Conservation (phyloP, 2,888 invertebrate genomes). For the Apamea crenata region DNA sequence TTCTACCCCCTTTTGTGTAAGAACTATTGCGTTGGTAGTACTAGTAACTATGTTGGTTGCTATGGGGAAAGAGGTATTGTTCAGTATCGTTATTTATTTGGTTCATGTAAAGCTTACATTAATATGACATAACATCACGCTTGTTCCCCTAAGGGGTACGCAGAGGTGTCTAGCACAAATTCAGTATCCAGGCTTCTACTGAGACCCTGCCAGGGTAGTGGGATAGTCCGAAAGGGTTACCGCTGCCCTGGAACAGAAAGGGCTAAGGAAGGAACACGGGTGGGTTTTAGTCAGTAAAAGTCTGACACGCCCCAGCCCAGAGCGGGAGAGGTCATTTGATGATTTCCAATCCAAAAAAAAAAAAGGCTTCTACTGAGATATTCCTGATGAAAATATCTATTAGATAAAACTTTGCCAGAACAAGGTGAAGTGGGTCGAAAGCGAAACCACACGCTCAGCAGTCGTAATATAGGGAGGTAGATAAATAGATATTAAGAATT, state of each 20-base stretch:
- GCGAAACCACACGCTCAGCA: background rate
- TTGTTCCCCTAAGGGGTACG: too few species aligned
- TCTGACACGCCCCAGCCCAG: too few species aligned
- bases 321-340: too few species aligned
- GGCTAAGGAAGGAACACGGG: too few species aligned
- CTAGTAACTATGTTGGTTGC: background rate
- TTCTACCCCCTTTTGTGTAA: conserved; percentile 27
- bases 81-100: background rate
- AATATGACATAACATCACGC: too few species aligned
- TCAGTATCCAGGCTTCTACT: background rate
- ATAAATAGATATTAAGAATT: background rate
- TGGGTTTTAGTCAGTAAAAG: too few species aligned
- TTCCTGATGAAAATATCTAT: background rate
- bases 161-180: background rate
- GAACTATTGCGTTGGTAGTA: conserved; percentile 14
- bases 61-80: conserved; percentile 9
- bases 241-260: too few species aligned
- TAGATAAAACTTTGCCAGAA: background rate
- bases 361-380: background rate
- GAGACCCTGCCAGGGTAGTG: too few species aligned
- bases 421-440: background rate
- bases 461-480: background rate
- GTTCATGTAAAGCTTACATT: background rate
- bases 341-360: too few species aligned
- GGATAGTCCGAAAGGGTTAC: too few species aligned